Base-by-base conservation (phyloP, 1,140 invertebrate genomes). In the Neelides sp. region DNA sequence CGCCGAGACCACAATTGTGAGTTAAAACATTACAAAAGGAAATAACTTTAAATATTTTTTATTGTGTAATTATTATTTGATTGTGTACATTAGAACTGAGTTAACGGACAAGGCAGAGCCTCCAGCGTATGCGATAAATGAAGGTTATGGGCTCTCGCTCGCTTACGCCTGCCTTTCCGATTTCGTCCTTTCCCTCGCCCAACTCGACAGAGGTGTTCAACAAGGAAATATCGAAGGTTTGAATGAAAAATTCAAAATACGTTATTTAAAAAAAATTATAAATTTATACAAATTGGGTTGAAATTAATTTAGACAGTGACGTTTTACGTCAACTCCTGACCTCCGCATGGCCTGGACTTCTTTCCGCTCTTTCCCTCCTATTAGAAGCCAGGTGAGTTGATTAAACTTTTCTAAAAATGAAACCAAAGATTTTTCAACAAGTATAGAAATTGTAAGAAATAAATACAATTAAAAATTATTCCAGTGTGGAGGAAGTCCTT, bases 311-410 rank as follows among this genome's bases (percentile, higher is more conserved):
- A 52, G 58, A 60, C 4, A 34, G 27, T 5, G 55, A 55, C 23
- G 48, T 61, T 12, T 26, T 61, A 3, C 54, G 55, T 28, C 83
- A 94, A 67, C 67, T 98, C 19, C 80, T 97, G 3, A 87, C 87
- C 64, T 96, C 91, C 0, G 91, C 90, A 55, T 97, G 92, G 91
- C 90, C 87, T 66, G 91, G 90, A 4, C 69, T 97, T 24, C 71
- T 96, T 13, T 86, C 88, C 59, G 90, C 92, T 7, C 70, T 97
- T 23, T 87, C 85, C 57, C 80, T 92, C 0, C 67, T 98, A 13
- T 79, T 96, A 15, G 94, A 97, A 69, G 90, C 91, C 1, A 94
- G 79, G 79, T 80, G 68, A 37, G 41, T 40, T 32, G n/a, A 8
- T 32, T 19, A 30, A 43, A 27, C 30, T n/a, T 3, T 36, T 35